These are phyloP conservation scores for Macropis europaea DNA, from an alignment of 2,888 invertebrate genomes.

Conservation along the genomic window DNA sequence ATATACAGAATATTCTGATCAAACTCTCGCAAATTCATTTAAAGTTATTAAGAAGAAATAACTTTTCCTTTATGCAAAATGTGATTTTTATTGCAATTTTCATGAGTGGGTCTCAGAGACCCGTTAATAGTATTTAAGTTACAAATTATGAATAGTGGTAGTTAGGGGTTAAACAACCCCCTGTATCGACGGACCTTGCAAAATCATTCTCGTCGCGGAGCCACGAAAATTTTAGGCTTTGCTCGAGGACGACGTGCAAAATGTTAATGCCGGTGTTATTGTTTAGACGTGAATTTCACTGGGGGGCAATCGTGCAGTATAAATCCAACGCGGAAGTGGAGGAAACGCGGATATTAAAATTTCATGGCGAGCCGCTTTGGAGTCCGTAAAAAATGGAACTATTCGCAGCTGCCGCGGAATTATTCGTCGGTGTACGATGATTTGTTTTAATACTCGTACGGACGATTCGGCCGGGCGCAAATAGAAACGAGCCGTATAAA, in stretches of 20 bases:
- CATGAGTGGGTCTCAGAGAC: no score
- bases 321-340: constrained; percentile 37
- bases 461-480: constrained; percentile 1
- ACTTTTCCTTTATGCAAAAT: no score
- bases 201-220: no score
- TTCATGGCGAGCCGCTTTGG: constrained; percentile 36
- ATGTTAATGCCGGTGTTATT: constrained; percentile 40
- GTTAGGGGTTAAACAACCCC: no score
- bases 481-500: constrained; percentile 36
- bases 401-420: constrained; percentile 40
- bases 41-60: no score
- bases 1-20: no score
- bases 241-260: constrained; percentile 27
- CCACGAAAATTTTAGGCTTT: no score
- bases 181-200: no score
- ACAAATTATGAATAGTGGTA: no score
- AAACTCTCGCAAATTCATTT: no score
- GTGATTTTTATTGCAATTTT: no score
- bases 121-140: no score
- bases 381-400: constrained; percentile 35
- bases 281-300: constrained; percentile 28
- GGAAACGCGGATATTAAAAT: constrained; percentile 48
- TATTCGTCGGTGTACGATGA: constrained; percentile 57
- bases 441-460: constrained; percentile 57
- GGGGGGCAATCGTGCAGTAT: constrained; percentile 37